phyloP scores from a whole-genome alignment of 2,888 invertebrate species.

The Dexiosoma caninum region DNA sequence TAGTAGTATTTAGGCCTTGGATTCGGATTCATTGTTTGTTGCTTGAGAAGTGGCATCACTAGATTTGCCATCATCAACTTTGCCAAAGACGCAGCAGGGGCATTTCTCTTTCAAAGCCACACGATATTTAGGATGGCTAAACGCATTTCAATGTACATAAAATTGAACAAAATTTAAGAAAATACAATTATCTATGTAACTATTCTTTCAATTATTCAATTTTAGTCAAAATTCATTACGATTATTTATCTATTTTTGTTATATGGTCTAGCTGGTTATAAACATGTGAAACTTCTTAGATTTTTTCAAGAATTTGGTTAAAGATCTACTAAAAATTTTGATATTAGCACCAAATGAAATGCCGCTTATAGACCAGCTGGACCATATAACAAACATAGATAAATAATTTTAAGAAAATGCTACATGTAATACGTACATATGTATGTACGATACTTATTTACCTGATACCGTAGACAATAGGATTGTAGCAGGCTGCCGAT shows the following conservation, averaged over 20 bases:
- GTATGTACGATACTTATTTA: conserved; percentile 76
- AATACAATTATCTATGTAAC: too few relatives aligned
- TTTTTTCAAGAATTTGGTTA: too few relatives aligned
- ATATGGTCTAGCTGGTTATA: neutral
- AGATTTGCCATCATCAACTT: conserved; percentile 74
- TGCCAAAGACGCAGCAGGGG: conserved; percentile 79
- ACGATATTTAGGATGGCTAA: conserved; percentile 82
- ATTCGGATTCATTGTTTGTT: conserved; percentile 66
- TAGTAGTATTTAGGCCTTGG: conserved; percentile 45
- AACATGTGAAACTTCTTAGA: too few relatives aligned
- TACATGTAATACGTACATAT: neutral
- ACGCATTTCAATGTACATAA: neutral
- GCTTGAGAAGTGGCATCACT: conserved; percentile 76
- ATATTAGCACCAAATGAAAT: too few relatives aligned
- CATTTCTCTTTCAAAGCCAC: conserved; percentile 81
- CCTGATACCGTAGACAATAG: conserved; percentile 94
- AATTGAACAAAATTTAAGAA: too few relatives aligned
- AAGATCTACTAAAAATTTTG: too few relatives aligned
- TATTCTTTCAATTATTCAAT: too few relatives aligned
- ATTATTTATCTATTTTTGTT: too few relatives aligned
- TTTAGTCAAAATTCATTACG: too few relatives aligned
- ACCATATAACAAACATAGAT: too few relatives aligned
- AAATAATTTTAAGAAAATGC: neutral
- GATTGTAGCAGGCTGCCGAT: conserved; percentile 93
- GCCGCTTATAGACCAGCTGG: too few relatives aligned